phyloP scores from a whole-genome alignment of 2,888 invertebrate genomes.

The Dasysyrphus albostriatus region DNA sequence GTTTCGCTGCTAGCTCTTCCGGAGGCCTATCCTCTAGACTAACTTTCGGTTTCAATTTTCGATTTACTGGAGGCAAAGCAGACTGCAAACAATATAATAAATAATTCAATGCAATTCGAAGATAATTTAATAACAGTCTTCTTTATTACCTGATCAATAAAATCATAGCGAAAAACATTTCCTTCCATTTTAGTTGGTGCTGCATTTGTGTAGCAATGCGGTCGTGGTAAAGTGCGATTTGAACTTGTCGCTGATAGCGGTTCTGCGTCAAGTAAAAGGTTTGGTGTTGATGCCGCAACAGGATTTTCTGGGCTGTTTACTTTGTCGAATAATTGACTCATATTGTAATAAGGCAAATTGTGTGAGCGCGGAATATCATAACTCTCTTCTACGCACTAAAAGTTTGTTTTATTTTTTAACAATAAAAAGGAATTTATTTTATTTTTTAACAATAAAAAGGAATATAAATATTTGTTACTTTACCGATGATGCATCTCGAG shows the following conservation, averaged over 20 bases:
- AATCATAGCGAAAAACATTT: conserved; percentile 85
- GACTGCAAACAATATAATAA: conserved; percentile 54
- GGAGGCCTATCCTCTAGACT: conserved; percentile 81
- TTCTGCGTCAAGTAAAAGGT: conserved; percentile 79
- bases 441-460: not conserved
- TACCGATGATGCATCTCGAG: conserved; percentile 81
- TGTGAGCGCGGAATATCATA: conserved; percentile 90
- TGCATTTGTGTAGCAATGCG: conserved; percentile 85
- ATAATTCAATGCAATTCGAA: not conserved
- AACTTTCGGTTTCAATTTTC: conserved; percentile 90
- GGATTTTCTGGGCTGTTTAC: conserved; percentile 81
- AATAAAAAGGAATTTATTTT: not conserved
- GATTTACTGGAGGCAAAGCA: conserved; percentile 90
- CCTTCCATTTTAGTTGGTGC: conserved; percentile 84
- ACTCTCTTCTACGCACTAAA: conserved; percentile 84
- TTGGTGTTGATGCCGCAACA: conserved; percentile 82
- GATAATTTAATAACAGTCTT: not conserved
- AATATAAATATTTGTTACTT: not conserved
- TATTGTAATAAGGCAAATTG: conserved; percentile 84
- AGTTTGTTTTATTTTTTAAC: not conserved
- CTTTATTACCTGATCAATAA: conserved; percentile 81
- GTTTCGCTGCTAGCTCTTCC: conserved; percentile 81
- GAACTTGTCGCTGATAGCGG: conserved; percentile 71
- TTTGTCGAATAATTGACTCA: conserved; percentile 81
- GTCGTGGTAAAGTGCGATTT: conserved; percentile 80